Evolutionary conservation across 2,113 vertebrate species (phyloP).

Genomic region (Oriolus oriolus): DNA sequence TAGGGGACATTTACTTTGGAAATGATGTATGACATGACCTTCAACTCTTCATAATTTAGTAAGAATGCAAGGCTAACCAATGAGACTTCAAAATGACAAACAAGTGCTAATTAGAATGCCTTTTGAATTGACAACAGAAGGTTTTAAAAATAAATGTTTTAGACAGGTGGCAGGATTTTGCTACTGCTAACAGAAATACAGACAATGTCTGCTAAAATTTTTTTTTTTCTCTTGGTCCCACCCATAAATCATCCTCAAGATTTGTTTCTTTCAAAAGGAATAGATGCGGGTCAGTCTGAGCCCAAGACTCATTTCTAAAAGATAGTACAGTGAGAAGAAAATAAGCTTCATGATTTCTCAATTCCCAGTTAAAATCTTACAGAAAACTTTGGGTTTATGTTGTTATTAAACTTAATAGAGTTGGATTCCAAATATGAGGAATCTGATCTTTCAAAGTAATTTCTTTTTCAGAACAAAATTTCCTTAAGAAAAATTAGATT

Average conservation of each 20-base stretch:
- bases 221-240: not conserved
- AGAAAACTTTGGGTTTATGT: not conserved
- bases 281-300: not conserved
- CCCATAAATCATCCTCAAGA: not conserved
- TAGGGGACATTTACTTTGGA: not conserved
- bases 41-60: slow-evolving; percentile 7
- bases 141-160: not conserved
- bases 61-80: slow-evolving; percentile 6
- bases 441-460: not conserved
- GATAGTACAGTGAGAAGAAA: not conserved
- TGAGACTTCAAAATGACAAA: slow-evolving; percentile 29
- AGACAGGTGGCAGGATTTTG: not conserved
- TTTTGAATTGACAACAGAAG: not conserved
- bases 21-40: slow-evolving; percentile 15
- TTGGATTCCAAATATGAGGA: not conserved
- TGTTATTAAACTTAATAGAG: not conserved
- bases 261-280: not conserved
- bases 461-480: not conserved
- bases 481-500: not conserved
- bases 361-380: not conserved
- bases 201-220: not conserved
- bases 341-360: not conserved
- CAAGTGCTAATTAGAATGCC: slow-evolving; percentile 2
- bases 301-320: not conserved
- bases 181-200: not conserved